Conservation (phyloP, 2,797 vertebrate species). For the Arrhamphus sclerolepis region DNA sequence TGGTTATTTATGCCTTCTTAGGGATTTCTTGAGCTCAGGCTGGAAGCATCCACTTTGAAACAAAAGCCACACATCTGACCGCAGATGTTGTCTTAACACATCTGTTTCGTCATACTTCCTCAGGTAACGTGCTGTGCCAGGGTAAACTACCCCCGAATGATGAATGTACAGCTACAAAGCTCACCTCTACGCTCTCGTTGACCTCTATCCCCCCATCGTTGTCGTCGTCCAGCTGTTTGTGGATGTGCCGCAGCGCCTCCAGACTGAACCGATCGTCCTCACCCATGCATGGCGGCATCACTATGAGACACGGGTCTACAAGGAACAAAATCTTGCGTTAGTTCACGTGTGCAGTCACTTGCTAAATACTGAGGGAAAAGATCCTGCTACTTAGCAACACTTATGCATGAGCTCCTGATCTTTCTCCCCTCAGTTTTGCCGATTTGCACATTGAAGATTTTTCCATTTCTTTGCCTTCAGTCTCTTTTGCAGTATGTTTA, state of each 20-base stretch:
- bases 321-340: neutral
- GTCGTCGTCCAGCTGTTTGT: conserved; percentile 98
- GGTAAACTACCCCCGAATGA: neutral
- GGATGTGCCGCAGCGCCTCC: conserved; percentile 95
- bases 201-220: conserved; percentile 98
- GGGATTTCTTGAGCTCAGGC: neutral
- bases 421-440: too few relatives aligned
- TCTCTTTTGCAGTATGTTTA: too few relatives aligned
- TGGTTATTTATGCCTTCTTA: neutral
- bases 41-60: neutral
- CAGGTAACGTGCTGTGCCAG: neutral
- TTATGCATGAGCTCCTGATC: too few relatives aligned
- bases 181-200: conserved; percentile 98
- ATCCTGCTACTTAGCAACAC: too few relatives aligned
- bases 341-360: too few relatives aligned
- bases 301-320: conserved; percentile 88
- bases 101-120: neutral
- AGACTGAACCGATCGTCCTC: conserved; percentile 94
- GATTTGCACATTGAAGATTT: too few relatives aligned
- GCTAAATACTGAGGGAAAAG: too few relatives aligned
- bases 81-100: neutral
- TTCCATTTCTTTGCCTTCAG: too few relatives aligned
- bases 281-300: conserved; percentile 91
- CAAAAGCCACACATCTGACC: neutral
- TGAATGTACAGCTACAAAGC: neutral